Evolutionary conservation across 2,797 vertebrate species (phyloP).

Genomic region (Microctenopoma lineatum): DNA sequence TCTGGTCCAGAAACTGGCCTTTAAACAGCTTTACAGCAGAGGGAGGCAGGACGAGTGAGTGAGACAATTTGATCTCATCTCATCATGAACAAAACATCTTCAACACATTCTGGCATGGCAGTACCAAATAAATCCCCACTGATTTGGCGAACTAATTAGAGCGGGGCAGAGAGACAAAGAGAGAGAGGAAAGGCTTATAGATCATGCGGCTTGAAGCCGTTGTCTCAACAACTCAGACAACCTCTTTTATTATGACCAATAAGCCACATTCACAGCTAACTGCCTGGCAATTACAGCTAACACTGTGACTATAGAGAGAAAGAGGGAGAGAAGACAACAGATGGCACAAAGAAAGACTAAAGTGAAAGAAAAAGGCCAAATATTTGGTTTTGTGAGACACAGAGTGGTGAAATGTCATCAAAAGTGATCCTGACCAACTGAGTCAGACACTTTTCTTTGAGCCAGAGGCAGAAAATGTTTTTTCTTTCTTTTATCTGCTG

Average conservation of each 20-base stretch:
- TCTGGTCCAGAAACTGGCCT: background rate
- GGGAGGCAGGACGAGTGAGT: background rate
- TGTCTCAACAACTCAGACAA: slow-evolving; percentile 53
- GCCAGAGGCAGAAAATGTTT: background rate
- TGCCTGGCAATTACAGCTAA: slow-evolving; percentile 53
- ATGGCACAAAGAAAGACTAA: too few species aligned
- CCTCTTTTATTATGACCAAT: slow-evolving; percentile 51
- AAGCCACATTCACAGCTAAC: slow-evolving; percentile 55
- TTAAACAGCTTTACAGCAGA: slow-evolving; percentile 6
- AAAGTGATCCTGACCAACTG: slow-evolving; percentile 1
- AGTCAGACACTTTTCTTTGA: slow-evolving; percentile 3
- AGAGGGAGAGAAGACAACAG: slow-evolving; percentile 7
- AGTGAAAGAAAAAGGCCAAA: slow-evolving; percentile 25
- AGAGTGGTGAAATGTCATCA: slow-evolving; percentile 8
- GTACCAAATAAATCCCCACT: slow-evolving; percentile 55
- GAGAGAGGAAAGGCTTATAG: slow-evolving; percentile 52
- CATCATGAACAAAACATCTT: slow-evolving; percentile 26
- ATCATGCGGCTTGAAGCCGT: slow-evolving; percentile 55
- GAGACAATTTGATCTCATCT: slow-evolving; percentile 22
- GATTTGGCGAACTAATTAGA: slow-evolving; percentile 71
- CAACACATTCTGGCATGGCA: slow-evolving; percentile 29
- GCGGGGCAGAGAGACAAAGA: slow-evolving; percentile 59
- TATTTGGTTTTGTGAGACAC: slow-evolving; percentile 3
- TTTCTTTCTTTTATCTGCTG: background rate
- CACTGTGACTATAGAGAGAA: slow-evolving; percentile 13